Conservation (phyloP, 2,797 vertebrate genomes). For the Tadarida brasiliensis region DNA sequence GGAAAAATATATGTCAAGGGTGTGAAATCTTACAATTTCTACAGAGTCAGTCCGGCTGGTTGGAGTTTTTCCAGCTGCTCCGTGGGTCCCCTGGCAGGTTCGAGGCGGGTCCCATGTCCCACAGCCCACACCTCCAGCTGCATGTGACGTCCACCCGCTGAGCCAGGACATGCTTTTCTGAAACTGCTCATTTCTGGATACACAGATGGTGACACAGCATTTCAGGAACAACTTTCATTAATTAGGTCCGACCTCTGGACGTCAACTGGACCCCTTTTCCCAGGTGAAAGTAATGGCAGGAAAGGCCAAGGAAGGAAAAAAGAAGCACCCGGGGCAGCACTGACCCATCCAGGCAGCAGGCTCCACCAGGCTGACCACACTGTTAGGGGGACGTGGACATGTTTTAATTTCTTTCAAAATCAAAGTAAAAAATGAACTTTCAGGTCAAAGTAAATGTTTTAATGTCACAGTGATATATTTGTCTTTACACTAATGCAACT, state of each 20-base stretch:
- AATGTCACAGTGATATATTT: background rate
- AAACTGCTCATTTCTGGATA: background rate
- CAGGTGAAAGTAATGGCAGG: background rate
- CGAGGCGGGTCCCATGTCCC: too few species aligned
- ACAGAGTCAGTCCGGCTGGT: accelerated
- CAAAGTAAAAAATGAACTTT: background rate
- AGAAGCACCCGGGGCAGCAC: background rate
- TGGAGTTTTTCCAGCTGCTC: background rate
- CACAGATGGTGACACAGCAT: background rate
- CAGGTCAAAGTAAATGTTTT: background rate
- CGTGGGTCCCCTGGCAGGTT: accelerated
- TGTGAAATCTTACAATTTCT: accelerated
- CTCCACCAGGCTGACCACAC: background rate
- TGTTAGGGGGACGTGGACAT: background rate
- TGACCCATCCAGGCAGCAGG: background rate
- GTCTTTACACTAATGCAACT: background rate
- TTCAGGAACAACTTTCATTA: background rate
- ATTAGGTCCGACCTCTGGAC: background rate
- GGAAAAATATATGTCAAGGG: accelerated
- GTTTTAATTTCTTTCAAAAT: background rate
- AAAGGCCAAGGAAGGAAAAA: background rate
- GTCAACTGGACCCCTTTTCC: background rate
- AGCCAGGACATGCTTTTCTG: background rate
- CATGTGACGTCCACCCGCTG: background rate
- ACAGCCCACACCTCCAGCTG: too few species aligned